A percentile compares a stretch with the other conserved stretches of the same genome.
Conservation (phyloP, 2,113 vertebrate genomes). For the Crypturellus undulatus region DNA sequence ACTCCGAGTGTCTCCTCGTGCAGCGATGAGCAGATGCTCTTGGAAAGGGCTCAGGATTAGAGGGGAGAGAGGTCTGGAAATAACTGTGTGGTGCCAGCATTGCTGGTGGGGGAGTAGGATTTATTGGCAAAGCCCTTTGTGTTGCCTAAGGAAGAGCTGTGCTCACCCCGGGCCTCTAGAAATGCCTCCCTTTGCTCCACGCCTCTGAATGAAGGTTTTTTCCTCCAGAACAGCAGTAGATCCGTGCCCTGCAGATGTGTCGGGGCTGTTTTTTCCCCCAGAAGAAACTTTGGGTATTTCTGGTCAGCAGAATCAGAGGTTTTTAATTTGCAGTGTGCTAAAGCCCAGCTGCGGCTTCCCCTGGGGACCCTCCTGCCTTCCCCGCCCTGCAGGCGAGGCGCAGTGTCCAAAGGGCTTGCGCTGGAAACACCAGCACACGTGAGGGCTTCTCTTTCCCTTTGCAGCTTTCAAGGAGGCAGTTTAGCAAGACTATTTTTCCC, state of each 20-base stretch:
- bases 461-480: not conserved
- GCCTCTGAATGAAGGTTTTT: not conserved
- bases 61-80: not conserved
- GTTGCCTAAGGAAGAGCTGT: not conserved
- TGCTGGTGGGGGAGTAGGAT: not conserved
- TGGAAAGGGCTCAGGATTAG: not conserved
- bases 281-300: not conserved
- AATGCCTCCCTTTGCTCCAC: not conserved
- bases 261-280: not conserved
- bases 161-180: not conserved
- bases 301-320: not conserved
- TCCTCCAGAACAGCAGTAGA: not conserved
- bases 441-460: not conserved
- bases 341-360: not conserved
- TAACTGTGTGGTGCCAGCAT: not conserved
- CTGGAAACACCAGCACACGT: fast-evolving
- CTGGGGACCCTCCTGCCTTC: not conserved
- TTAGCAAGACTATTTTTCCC: not conserved
- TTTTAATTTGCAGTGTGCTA: not conserved
- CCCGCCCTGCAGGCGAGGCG: not conserved
- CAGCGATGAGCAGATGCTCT: not conserved
- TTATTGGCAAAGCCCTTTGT: not conserved
- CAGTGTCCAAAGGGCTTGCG: not conserved
- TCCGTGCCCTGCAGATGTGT: too few species aligned
- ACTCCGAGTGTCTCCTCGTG: not conserved